phyloP scores from a whole-genome alignment of 2,797 vertebrate species.

The Molossus molossus region DNA sequence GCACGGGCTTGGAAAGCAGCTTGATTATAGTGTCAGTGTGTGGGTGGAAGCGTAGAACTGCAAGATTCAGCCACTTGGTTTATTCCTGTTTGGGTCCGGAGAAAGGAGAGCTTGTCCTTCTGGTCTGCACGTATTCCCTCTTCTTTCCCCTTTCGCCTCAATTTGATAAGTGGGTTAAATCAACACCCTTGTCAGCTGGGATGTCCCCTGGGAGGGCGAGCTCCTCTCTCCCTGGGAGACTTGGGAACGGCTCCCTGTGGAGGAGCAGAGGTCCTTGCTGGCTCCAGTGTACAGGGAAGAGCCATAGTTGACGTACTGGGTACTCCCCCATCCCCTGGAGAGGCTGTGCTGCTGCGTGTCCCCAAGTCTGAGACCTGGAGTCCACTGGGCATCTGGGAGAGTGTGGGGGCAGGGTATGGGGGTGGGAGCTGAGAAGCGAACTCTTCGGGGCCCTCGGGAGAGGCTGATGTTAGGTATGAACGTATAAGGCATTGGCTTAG shows the following conservation, averaged over 20 bases:
- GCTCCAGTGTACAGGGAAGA: slow-evolving; percentile 8
- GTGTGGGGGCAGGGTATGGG: not conserved
- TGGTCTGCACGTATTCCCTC: not conserved
- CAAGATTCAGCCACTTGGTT: slow-evolving; percentile 23
- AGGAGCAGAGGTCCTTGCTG: not conserved
- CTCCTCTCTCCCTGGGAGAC: not conserved
- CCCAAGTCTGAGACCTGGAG: not conserved
- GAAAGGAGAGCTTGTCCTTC: slow-evolving; percentile 29
- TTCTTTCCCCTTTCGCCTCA: not conserved
- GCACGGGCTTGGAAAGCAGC: slow-evolving; percentile 68
- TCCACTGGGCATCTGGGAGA: not conserved
- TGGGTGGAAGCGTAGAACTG: slow-evolving; percentile 48
- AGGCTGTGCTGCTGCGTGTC: not conserved
- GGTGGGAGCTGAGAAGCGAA: not conserved
- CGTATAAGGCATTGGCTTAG: not conserved
- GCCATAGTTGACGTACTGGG: slow-evolving; percentile 53
- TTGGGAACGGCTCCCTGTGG: not conserved
- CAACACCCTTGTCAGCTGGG: not conserved
- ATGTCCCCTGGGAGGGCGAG: not conserved
- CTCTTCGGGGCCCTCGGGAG: not conserved
- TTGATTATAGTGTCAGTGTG: slow-evolving; percentile 74
- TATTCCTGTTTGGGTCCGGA: slow-evolving; percentile 48
- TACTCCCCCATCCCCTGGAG: not conserved
- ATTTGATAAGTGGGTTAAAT: slow-evolving; percentile 63
- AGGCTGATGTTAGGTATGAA: not conserved